phyloP scores from a whole-genome alignment of 2,888 invertebrate genomes.

The Hemaris fuciformis region DNA sequence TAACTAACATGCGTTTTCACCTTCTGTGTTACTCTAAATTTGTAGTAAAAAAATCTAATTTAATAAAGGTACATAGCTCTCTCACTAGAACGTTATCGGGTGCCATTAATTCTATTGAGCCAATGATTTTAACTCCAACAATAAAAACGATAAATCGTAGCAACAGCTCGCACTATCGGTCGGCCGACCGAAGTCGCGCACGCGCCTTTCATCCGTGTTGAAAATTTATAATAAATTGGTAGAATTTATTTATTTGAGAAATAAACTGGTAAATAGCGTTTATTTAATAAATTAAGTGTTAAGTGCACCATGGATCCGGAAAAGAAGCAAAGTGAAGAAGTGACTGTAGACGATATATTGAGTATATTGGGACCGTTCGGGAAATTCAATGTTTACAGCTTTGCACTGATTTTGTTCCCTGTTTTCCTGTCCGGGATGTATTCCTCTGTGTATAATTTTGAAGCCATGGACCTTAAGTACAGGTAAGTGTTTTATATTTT shows the following conservation, averaged over 20 bases:
- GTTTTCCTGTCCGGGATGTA: constrained; percentile 72
- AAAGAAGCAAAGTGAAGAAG: constrained; percentile 58
- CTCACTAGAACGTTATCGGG: constrained; percentile 29
- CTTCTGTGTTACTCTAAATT: neutral
- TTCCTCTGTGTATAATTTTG: constrained; percentile 73
- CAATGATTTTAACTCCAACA: constrained; percentile 52
- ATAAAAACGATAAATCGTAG: constrained; percentile 60
- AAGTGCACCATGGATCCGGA: constrained; percentile 59
- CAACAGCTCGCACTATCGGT: constrained; percentile 53
- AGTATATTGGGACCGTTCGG: constrained; percentile 66
- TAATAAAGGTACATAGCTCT: constrained; percentile 6
- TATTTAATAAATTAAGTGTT: constrained; percentile 12
- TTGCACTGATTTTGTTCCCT: constrained; percentile 63
- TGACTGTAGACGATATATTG: constrained; percentile 72
- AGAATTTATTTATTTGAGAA: constrained; percentile 16
- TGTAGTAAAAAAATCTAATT: neutral
- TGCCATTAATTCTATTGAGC: constrained; percentile 25
- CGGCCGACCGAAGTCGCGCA: constrained; percentile 43
- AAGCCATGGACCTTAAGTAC: constrained; percentile 71
- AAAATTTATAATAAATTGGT: constrained; percentile 15
- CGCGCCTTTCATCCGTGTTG: constrained; percentile 29
- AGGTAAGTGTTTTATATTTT: constrained; percentile 45
- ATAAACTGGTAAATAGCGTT: neutral
- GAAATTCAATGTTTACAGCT: constrained; percentile 65
- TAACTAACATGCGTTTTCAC: no score